phyloP scores from a whole-genome alignment of 30 jellyfish, hydroid and myxozoan genomes.

The Pelagia noctiluca region DNA sequence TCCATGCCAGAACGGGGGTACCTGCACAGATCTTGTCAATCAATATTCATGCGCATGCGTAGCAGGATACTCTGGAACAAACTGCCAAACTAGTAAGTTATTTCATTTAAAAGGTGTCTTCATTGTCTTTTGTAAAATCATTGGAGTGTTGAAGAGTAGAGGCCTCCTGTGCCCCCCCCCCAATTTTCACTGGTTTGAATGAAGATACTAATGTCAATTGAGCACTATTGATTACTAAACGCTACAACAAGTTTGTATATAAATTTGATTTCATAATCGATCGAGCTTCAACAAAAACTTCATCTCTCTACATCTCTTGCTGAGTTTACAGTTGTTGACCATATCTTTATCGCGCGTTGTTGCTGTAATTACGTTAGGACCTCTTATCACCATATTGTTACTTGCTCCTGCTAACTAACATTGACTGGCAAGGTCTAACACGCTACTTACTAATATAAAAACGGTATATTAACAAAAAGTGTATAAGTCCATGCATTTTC shows the following conservation, averaged over 20 bases:
- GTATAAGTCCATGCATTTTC: background rate
- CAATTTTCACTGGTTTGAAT: background rate
- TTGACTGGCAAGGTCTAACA: too few species aligned
- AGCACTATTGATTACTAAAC: background rate
- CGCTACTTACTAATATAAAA: too few species aligned
- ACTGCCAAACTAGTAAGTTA: constrained; percentile 15
- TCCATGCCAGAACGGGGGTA: constrained; percentile 59
- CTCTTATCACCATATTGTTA: background rate
- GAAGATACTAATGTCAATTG: background rate
- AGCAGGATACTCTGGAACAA: constrained; percentile 40
- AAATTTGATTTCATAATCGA: too few species aligned
- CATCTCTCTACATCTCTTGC: too few species aligned
- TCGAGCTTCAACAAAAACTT: too few species aligned
- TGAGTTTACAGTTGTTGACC: too few species aligned
- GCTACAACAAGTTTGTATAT: background rate
- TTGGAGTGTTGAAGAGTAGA: background rate
- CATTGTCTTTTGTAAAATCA: too few species aligned
- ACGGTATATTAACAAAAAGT: too few species aligned
- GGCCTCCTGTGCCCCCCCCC: too few species aligned
- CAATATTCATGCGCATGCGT: constrained; percentile 44
- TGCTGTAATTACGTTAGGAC: too few species aligned
- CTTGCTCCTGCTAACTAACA: background rate
- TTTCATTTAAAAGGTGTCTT: too few species aligned
- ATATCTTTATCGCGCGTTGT: too few species aligned
- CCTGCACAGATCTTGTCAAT: constrained; percentile 41